Percentiles rank a stretch among this genome's conserved stretches.
Evolutionary conservation across 2,797 vertebrate genomes (phyloP).

Genomic region (Sardinella longiceps): DNA sequence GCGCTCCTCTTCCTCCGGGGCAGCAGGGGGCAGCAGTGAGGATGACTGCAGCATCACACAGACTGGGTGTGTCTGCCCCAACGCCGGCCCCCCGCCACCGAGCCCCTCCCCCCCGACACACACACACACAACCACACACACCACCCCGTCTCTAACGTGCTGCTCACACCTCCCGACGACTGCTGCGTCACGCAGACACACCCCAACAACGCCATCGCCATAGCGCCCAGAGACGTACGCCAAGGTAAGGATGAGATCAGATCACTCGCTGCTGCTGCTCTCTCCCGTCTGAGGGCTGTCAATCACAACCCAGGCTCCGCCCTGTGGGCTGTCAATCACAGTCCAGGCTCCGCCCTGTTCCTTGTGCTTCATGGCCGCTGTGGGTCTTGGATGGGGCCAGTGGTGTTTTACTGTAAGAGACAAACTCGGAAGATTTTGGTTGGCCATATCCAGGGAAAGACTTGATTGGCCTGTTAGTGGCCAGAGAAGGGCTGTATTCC

Average conservation of each 20-base stretch:
- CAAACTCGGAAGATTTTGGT: not conserved
- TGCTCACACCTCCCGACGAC: slow-evolving; percentile 69
- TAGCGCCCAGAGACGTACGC: slow-evolving; percentile 85
- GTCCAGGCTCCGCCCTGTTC: not conserved
- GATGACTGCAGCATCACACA: slow-evolving; percentile 90
- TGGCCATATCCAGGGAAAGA: too few species aligned
- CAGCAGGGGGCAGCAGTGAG: slow-evolving; percentile 63
- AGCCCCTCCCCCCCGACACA: slow-evolving; percentile 65
- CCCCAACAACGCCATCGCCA: slow-evolving; percentile 85
- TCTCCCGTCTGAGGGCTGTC: too few species aligned
- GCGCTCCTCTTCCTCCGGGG: slow-evolving; percentile 64
- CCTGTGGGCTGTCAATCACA: not conserved
- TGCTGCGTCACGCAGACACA: slow-evolving; percentile 92
- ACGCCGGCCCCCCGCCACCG: slow-evolving; percentile 58
- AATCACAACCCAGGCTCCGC: too few species aligned
- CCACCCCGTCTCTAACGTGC: slow-evolving; percentile 71
- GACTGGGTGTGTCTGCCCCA: slow-evolving; percentile 89
- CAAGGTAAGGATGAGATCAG: slow-evolving; percentile 95
- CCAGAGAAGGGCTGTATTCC: too few species aligned
- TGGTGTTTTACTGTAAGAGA: too few species aligned
- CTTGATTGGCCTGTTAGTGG: too few species aligned
- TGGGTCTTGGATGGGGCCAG: not conserved
- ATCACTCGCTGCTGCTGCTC: not conserved
- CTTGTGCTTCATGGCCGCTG: not conserved
- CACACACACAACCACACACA: slow-evolving; percentile 78